Percentiles rank a stretch among this genome's conserved stretches.
phyloP scores from a whole-genome alignment of 1,140 invertebrate genomes.

The Archivesica marissinica region DNA sequence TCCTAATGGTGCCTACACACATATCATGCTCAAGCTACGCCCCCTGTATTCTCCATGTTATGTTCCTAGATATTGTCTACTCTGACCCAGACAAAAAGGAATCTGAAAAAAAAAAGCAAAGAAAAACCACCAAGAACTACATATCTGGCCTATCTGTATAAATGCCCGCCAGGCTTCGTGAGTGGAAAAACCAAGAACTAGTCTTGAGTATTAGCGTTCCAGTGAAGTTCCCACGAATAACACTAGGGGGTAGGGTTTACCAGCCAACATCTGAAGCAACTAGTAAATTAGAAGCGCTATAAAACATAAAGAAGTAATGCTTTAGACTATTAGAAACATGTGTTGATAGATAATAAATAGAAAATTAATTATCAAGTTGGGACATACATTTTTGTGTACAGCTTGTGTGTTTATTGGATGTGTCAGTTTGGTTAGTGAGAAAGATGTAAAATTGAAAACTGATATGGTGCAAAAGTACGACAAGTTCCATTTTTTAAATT shows the following conservation, averaged over 20 bases:
- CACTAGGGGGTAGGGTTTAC: slow-evolving; percentile 25
- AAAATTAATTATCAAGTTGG: slow-evolving; percentile 30
- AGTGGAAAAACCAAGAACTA: too few relatives aligned
- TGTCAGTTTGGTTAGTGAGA: background rate
- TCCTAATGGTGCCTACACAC: too few relatives aligned
- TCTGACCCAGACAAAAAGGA: too few relatives aligned
- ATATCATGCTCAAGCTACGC: too few relatives aligned
- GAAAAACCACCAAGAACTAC: too few relatives aligned
- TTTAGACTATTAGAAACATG: slow-evolving; percentile 35
- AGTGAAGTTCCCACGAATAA: slow-evolving; percentile 20
- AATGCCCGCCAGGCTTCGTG: too few relatives aligned
- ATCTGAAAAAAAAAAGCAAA: too few relatives aligned
- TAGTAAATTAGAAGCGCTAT: slow-evolving; percentile 23
- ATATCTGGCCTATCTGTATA: too few relatives aligned
- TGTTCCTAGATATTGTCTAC: too few relatives aligned
- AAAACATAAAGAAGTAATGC: slow-evolving; percentile 14
- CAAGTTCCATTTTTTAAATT: background rate
- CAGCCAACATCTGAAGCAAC: slow-evolving; percentile 33
- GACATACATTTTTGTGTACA: background rate
- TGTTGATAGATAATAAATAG: slow-evolving; percentile 47
- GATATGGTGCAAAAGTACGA: background rate
- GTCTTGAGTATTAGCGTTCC: background rate
- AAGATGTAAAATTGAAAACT: too few relatives aligned
- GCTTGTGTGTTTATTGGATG: background rate
- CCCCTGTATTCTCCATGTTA: too few relatives aligned